These are phyloP conservation scores for Drosophila mercatorum DNA, from an alignment of 2,888 invertebrate genomes.

Conservation along the genomic window DNA sequence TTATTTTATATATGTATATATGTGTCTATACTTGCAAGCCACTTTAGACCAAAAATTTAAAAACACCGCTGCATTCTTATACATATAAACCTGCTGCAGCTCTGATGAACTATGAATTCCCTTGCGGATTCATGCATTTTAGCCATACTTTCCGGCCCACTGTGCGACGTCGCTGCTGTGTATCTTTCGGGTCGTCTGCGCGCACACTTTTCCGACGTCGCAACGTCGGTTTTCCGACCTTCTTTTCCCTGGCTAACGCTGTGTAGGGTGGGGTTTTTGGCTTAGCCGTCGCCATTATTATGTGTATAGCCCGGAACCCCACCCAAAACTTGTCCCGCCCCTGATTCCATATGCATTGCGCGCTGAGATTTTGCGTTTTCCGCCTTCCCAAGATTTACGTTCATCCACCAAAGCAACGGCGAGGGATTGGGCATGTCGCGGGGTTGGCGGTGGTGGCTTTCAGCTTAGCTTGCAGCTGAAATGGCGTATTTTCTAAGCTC, in stretches of 20 bases:
- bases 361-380: conserved; percentile 75
- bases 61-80: not conserved
- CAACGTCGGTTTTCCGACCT: conserved; percentile 36
- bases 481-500: conserved; percentile 1
- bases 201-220: conserved; percentile 60
- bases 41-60: no score
- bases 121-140: not conserved
- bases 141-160: not conserved
- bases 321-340: not conserved
- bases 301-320: conserved; percentile 20
- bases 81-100: not conserved
- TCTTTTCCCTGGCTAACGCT: conserved; percentile 26
- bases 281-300: conserved; percentile 70
- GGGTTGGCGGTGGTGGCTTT: conserved; percentile 64
- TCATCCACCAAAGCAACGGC: conserved; percentile 67
- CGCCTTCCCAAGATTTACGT: conserved; percentile 66
- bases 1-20: no score
- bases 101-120: not conserved
- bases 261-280: conserved; percentile 58
- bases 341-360: conserved; percentile 27
- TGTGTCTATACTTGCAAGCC: no score
- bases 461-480: conserved; percentile 19
- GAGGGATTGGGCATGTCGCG: conserved; percentile 11
- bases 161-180: conserved; percentile 21
- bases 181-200: conserved; percentile 54